Base-by-base conservation (phyloP, 1,140 invertebrate species). In the Mizuhopecten yessoensis region DNA sequence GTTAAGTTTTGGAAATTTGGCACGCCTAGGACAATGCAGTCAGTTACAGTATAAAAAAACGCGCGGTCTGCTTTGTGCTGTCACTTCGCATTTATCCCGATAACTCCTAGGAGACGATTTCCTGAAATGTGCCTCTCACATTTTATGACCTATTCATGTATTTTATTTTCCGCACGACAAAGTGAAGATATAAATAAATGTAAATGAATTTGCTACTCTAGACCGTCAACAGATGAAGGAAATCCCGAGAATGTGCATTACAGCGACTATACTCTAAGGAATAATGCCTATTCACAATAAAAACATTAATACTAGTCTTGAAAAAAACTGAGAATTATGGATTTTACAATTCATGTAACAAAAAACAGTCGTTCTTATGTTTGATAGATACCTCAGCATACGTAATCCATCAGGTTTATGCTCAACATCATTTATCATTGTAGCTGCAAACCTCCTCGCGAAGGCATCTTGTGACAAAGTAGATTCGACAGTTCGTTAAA, bases 371-470 rank as follows among this genome's bases (percentile, higher is more conserved):
- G 57, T 75, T 75, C 57, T 29, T 0, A 3, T 17, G 1, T n/a
- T 29, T 75, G 57, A 75, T 75, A 75, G 23, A 75, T 75, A 75
- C 57, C 17, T 75, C n/a, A 5, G 17, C 57, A 29, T 75, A 17
- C 57, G 23, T 75, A 75, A 23, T 75, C 57, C 57, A 75, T 75
- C 57, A 75, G 29, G 57, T 75, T 75, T 75, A 75, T 23, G 9
- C 57, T 75, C 23, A 75, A 75, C n/a, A 75, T 39, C 57, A 75
- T 75, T 75, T 29, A 75, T 75, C 57, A 75, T 75, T 5, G 57
- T 23, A 75, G 23, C 57, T 5, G 57, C 23, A 75, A 75, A 75
- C 57, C 29, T 75, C 11, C 57, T 29, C n/a, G n/a, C n/a, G 45
- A 17, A 75, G 57, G 57, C 57, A 75, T 9, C 23, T 75, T 75